These are phyloP conservation scores for Cecidostiba fungosa DNA, from an alignment of 2,888 invertebrate genomes.

Conservation along the genomic window DNA sequence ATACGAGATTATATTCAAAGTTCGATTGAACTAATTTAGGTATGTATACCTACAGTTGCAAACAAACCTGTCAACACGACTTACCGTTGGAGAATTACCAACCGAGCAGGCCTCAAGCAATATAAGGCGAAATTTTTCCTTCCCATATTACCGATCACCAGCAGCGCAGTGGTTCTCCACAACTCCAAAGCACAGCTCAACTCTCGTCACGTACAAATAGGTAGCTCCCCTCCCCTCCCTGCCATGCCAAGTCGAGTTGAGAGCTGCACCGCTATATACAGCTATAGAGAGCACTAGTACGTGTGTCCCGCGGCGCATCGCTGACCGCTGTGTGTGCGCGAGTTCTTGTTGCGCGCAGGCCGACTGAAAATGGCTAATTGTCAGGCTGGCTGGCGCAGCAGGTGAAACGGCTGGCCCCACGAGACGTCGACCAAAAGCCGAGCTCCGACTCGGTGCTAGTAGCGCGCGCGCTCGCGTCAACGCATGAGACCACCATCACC, in stretches of 20 bases:
- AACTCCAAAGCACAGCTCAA: neutral
- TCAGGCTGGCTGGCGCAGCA: constrained; percentile 76
- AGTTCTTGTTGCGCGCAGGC: constrained; percentile 32
- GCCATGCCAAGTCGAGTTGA: neutral
- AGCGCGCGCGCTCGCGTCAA: constrained; percentile 12
- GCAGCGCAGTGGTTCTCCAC: neutral
- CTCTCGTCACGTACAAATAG: neutral
- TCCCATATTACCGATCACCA: neutral
- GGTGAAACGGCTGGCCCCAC: constrained; percentile 71
- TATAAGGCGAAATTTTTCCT: neutral
- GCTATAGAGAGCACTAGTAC: neutral
- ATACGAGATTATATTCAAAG: no score
- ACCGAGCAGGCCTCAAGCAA: no score
- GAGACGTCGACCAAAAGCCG: constrained; percentile 28
- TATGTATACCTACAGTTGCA: no score
- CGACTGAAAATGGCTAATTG: constrained; percentile 78
- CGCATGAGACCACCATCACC: neutral
- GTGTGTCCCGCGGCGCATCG: neutral
- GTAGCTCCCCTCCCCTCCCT: neutral
- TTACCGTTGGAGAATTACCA: neutral
- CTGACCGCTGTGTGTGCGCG: neutral
- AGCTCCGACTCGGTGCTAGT: neutral
- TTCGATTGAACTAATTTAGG: no score
- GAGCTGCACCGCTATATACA: neutral
- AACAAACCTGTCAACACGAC: neutral